phyloP scores from a whole-genome alignment of 2,888 invertebrate species.

The Thereva nobilitata region DNA sequence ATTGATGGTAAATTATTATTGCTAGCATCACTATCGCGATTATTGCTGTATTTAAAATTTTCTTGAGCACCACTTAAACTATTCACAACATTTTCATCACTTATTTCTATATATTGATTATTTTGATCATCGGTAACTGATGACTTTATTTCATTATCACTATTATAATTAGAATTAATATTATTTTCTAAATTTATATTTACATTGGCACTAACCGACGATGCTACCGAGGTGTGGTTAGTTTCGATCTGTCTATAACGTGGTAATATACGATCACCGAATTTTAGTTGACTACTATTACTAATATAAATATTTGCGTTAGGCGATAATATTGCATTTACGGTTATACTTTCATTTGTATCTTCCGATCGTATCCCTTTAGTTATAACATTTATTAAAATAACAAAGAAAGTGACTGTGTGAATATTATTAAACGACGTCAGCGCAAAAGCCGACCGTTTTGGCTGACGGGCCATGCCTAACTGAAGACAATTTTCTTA shows the following conservation, averaged over 20 bases:
- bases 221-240: conserved; percentile 4
- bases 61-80: conserved; percentile 20
- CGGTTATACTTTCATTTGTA: neutral
- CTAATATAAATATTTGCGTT: neutral
- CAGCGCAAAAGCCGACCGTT: conserved; percentile 50
- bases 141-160: conserved; percentile 45
- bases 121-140: conserved; percentile 25
- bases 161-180: conserved; percentile 46
- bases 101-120: conserved; percentile 14
- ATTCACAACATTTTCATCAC: conserved; percentile 23
- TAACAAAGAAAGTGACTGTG: no score
- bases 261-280: conserved; percentile 53
- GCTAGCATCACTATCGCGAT: conserved; percentile 12
- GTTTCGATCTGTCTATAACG: conserved; percentile 48
- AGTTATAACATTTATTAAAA: no score
- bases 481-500: conserved; percentile 45
- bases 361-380: neutral
- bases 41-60: conserved; percentile 14
- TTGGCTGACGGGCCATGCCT: conserved; percentile 54
- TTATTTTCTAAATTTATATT: conserved; percentile 39
- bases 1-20: conserved; percentile 25
- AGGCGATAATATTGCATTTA: neutral
- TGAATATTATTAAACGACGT: conserved; percentile 34
- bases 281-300: conserved; percentile 45
- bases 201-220: conserved; percentile 34